Evolutionary conservation across 2,113 vertebrate genomes (phyloP), one percentile per base, ranked within the genome.

Genomic region (Antigone vipio): DNA sequence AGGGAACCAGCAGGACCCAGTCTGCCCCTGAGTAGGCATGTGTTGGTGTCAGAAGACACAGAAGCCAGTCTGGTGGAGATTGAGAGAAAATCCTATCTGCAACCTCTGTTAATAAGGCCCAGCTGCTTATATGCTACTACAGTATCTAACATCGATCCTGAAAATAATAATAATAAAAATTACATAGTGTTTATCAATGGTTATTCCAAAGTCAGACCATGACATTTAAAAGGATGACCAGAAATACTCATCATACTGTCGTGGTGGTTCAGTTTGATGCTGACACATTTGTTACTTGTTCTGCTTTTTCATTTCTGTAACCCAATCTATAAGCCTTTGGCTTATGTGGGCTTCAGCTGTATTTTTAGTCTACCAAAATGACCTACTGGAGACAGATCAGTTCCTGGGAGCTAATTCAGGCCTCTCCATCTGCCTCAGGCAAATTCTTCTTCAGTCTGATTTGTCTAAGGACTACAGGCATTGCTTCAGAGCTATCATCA

Each of bases 1-100:
- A 74, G 40, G 23, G 26, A 78, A n/a, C 20, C 4, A 16, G 12
- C 38, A 85, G 49, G 40, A 59, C 17, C 14, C 27, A 40, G 2
- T 64, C 38, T 78, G 27, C 15, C 40, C 21, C 45, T 69, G 59
- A 64, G 17, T 0, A 45, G 49, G 9, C 15, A 19, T 0, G 0
- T 63, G 38, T 40, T 53, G 12, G 9, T 30, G 20, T 92, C n/a
- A 59, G 76, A 59, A 76, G 64, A 27, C 8, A n/a, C 9, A 75
- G 20, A 76, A 67, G 5, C 11, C 15, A 44, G 49, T 24, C 52
- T 60, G 38, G 11, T 23, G 44, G 44, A 72, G 19, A 42, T 26
- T 30, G 45, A 50, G 35, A 75, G 52, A 89, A 92, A 90, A 83
- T 67, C 16, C 30, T 50, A 3, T 5, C 21, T 88, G 24, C 38